Conservation (phyloP, 2,888 invertebrate species). For the Philhelius pedissequus region DNA sequence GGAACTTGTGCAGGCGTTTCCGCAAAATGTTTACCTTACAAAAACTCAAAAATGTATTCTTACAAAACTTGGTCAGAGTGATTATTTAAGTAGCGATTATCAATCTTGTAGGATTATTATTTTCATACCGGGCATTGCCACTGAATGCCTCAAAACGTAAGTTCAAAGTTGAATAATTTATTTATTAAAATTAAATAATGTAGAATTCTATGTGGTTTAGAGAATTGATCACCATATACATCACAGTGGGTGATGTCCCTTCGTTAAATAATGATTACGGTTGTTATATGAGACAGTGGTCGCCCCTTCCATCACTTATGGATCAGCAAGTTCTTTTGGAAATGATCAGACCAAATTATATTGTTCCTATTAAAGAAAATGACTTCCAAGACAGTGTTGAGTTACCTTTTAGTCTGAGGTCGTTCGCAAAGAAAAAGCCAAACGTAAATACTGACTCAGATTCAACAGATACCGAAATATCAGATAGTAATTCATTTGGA, state of each 20-base stretch:
- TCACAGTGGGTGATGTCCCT: constrained; percentile 5
- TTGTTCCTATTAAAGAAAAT: constrained; percentile 25
- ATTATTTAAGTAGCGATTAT: not conserved
- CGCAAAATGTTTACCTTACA: constrained; percentile 21
- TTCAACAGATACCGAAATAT: constrained; percentile 3
- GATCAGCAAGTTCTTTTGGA: constrained; percentile 37
- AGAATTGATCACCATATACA: constrained; percentile 23
- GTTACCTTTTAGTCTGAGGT: constrained; percentile 18
- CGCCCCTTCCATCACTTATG: constrained; percentile 43
- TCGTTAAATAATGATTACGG: not conserved
- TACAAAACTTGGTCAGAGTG: constrained; percentile 9
- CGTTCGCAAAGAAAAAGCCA: not conserved
- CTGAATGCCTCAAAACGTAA: constrained; percentile 35
- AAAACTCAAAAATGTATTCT: constrained; percentile 33
- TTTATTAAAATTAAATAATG: not conserved
- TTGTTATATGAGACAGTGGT: constrained; percentile 45
- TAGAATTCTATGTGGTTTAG: constrained; percentile 3
- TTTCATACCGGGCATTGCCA: constrained; percentile 13
- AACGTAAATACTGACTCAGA: not conserved
- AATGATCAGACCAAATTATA: constrained; percentile 29
- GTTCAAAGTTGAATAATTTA: not conserved
- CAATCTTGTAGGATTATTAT: constrained; percentile 8
- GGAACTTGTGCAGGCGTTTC: constrained; percentile 14
- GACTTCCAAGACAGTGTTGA: not conserved
- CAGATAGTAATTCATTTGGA: not conserved